Evolutionary conservation across 2,797 vertebrate species (phyloP), one percentile per base, ranked within the genome.

Genomic region (Numenius phaeopus): DNA sequence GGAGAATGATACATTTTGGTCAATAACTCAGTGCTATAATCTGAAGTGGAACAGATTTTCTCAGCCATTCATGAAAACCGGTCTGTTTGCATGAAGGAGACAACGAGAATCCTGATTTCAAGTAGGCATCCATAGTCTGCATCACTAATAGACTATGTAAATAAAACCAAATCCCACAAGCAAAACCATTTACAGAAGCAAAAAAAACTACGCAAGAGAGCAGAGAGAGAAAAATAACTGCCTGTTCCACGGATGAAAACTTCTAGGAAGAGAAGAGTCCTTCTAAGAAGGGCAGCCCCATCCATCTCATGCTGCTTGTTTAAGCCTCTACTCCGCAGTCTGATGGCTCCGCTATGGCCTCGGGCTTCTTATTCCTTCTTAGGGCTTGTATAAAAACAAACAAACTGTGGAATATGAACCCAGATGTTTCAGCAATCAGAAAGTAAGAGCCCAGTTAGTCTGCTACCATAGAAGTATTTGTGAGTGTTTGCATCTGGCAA

Each of bases 251-350:
- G 79, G 82, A 71, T 46, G 90, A 44, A 37, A 76, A 76, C 52
- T 95, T 95, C 90, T 64, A 90, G 50, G 92, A 94, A 96, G 78
- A 50, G 44, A 2, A 73, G 42, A 87, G 71, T 57, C 92, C 90
- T 97, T 82, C 93, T 39, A 92, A 90, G 80, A 96, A 95, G 4
- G 3, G 71, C 79, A 34, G 82, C 47, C 30, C 0, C 73, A 70
- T 70, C 20, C 2, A 87, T 83, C 82, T 30, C 2, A 0, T 17
- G 69, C 83, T 47, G 11, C 83, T 89, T 4, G 16, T 8, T 42
- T 10, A 1, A 75, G 47, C 22, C 46, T 55, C 9, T 14, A n/a
- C 39, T 67, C 54, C 0, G 1, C 30, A 19, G 49, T 16, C 69
- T 47, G 71, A 80, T 14, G 65, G 69, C 79, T 87, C 86, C 3